Evolutionary conservation across 2,888 invertebrate genomes (phyloP).

Genomic region (Drosophila kokeensis): DNA sequence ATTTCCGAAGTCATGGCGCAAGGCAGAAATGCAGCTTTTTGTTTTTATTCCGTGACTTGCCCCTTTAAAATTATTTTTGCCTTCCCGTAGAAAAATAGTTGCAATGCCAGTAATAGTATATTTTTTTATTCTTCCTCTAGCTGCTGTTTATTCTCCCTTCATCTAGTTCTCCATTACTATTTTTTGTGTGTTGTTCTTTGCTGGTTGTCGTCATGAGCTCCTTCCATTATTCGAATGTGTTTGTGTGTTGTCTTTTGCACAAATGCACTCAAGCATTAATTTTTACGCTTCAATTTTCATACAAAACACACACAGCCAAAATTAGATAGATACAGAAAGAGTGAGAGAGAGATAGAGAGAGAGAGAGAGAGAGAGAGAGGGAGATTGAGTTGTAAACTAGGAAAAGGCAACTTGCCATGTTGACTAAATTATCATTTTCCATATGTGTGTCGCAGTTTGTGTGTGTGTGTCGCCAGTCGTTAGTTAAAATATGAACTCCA

Average conservation of each 20-base stretch:
- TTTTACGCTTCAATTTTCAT: slow-evolving; percentile 80
- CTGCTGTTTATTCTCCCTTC: neutral
- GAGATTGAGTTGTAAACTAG: slow-evolving; percentile 12
- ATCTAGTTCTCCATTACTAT: neutral
- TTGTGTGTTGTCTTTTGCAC: slow-evolving; percentile 73
- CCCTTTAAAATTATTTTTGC: slow-evolving; percentile 7
- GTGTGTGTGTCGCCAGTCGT: slow-evolving; percentile 64
- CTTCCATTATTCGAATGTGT: slow-evolving; percentile 17
- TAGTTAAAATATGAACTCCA: slow-evolving; percentile 76
- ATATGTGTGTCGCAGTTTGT: slow-evolving; percentile 49
- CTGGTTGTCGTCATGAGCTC: slow-evolving; percentile 23
- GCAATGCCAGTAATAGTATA: slow-evolving; percentile 6
- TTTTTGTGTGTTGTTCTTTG: slow-evolving; percentile 35
- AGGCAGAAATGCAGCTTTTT: slow-evolving; percentile 9
- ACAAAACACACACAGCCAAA: slow-evolving; percentile 51
- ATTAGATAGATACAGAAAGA: slow-evolving; percentile 8
- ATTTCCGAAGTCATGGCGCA: slow-evolving; percentile 15
- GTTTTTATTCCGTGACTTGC: slow-evolving; percentile 11
- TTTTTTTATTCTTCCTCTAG: neutral
- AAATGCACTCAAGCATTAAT: slow-evolving; percentile 78
- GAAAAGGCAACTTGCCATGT: slow-evolving; percentile 49
- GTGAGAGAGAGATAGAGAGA: slow-evolving; percentile 6
- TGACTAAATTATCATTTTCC: slow-evolving; percentile 79
- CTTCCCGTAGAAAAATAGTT: slow-evolving; percentile 1
- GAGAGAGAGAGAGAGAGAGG: slow-evolving; percentile 6